Percentiles rank a stretch among this genome's conserved stretches.
Evolutionary conservation across 2,113 vertebrate genomes (phyloP).

Genomic region (Elaphurus davidianus): DNA sequence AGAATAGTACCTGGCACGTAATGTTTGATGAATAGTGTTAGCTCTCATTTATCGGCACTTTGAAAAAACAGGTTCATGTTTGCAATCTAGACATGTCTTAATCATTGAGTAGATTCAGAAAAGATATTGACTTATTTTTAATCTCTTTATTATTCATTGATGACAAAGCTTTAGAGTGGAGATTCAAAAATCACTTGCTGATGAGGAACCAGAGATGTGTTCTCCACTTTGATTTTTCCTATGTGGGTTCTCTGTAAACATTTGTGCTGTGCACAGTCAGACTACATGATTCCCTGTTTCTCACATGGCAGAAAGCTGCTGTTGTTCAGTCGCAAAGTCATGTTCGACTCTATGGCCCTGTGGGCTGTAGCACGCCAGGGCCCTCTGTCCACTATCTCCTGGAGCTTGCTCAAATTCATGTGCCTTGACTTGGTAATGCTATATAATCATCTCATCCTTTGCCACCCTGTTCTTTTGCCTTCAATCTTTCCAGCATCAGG

Average conservation of each 20-base stretch:
- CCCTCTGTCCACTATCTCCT: neutral
- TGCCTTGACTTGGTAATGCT: neutral
- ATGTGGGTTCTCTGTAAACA: neutral
- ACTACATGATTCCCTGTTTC: neutral
- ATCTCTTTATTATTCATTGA: neutral
- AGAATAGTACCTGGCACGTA: neutral
- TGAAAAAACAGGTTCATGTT: neutral
- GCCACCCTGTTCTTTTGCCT: neutral
- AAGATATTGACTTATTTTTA: neutral
- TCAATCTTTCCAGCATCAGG: neutral
- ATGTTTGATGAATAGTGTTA: neutral
- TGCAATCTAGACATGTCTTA: neutral
- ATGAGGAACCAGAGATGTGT: neutral
- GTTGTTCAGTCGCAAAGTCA: rapidly evolving
- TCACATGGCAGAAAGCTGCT: neutral
- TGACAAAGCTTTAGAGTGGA: neutral
- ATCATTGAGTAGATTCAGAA: neutral
- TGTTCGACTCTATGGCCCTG: neutral
- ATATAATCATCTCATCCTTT: neutral
- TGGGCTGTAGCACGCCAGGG: neutral
- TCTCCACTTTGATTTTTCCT: neutral
- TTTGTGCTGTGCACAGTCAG: neutral
- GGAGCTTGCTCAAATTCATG: neutral
- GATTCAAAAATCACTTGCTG: neutral
- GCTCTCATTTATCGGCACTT: neutral